Evolutionary conservation across 2,797 vertebrate species (phyloP), one percentile per base, ranked within the genome.

Genomic region (Neostethus bicornis): DNA sequence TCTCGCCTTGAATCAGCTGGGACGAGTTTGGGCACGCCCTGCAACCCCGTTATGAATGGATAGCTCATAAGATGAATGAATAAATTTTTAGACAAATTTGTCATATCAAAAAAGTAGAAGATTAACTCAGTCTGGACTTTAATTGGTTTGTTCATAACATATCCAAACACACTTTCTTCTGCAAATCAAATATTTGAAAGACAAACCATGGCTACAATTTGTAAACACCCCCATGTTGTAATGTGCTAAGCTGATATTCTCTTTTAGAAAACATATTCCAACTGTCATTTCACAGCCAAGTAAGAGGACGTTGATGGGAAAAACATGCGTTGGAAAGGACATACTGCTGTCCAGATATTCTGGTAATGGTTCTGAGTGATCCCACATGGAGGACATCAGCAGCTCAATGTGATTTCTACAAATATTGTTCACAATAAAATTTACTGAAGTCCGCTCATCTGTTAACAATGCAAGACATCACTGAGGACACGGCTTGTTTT

Each of bases 281-380:
- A 29, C 45, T 20, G 14, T 41, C 46, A 23, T 51, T 48, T 57
- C 31, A 49, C 12, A 10, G 49, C 13, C 38, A 54, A 50, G 47
- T 51, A 46, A 62, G 42, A 24, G 51, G 43, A 34, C 16, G 25
- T 29, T 31, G 46, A 34, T 34, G 11, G 42, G 5, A 19, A 41
- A 34, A 55, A 17, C 19, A 19, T 42, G 21, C 23, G 7, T 12
- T 16, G 49, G 34, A 65, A 64, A 61, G 45, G 57, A 59, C 56
- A 59, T 54, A 19, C 50, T 37, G 31, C 53, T 67, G 61, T 63
- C 23, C 41, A 57, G 34, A 56, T 20, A 50, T 4, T 10, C 10
- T 29, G 29, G 28, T 39, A 49, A 50, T 53, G 48, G 50, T 52
- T 61, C 29, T 24, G 25, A 53, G 48, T n/a, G 25, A 49, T 55